phyloP scores from a whole-genome alignment of 2,888 invertebrate species.

The Phrixothrix hirtus region DNA sequence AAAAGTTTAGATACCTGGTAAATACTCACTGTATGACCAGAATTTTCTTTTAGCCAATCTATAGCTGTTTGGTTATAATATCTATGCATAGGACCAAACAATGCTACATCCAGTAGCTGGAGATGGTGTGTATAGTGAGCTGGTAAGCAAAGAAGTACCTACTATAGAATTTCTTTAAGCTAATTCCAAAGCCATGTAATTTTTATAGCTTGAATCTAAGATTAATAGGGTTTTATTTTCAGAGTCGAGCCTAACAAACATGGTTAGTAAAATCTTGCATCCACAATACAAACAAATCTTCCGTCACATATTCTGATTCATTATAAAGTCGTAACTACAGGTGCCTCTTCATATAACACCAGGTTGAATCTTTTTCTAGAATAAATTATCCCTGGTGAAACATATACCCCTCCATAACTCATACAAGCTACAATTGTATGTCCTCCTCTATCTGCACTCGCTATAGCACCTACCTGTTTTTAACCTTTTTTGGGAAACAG shows the following conservation, averaged over 20 bases:
- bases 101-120: not conserved
- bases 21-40: not conserved
- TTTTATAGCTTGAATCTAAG: slow-evolving; percentile 3
- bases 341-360: not conserved
- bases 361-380: not conserved
- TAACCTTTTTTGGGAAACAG: not conserved
- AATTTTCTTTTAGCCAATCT: not conserved
- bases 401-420: not conserved
- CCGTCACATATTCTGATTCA: not conserved
- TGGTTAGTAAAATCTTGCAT: not conserved
- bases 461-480: not conserved
- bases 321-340: not conserved
- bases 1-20: slow-evolving; percentile 1
- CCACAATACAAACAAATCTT: too few relatives aligned
- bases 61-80: not conserved
- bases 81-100: not conserved
- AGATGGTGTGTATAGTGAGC: slow-evolving; percentile 15
- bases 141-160: slow-evolving; percentile 25
- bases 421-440: not conserved
- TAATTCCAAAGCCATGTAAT: slow-evolving; percentile 31
- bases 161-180: slow-evolving; percentile 45
- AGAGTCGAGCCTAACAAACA: not conserved
- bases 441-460: not conserved
- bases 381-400: not conserved
- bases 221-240: slow-evolving; percentile 4